phyloP scores from a whole-genome alignment of 1,140 invertebrate genomes.

The Philotrypesis tridentata region DNA sequence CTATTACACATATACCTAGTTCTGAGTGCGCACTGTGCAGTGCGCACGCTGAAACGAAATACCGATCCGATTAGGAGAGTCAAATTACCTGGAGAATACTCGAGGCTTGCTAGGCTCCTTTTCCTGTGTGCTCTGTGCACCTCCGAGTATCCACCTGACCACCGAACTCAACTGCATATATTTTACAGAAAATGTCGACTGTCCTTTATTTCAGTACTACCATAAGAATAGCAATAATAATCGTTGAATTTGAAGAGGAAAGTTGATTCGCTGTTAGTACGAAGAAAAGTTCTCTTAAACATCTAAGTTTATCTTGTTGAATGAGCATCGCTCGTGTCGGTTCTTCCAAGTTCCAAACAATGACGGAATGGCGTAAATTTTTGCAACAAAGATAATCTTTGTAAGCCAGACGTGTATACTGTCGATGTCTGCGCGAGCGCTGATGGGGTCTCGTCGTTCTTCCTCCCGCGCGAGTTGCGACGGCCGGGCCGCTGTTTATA shows the following conservation, averaged over 20 bases:
- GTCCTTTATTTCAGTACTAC: neutral
- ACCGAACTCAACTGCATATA: neutral
- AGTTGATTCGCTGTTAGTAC: neutral
- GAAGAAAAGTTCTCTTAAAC: neutral
- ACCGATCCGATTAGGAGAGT: slow-evolving; percentile 69
- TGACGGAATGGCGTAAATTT: neutral
- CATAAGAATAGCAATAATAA: neutral
- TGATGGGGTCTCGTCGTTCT: neutral
- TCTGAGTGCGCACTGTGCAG: neutral
- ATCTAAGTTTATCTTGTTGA: too few relatives aligned
- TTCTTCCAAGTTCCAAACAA: neutral
- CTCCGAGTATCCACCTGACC: neutral
- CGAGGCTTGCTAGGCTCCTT: slow-evolving; percentile 35
- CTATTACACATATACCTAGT: neutral
- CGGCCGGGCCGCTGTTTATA: slow-evolving; percentile 51
- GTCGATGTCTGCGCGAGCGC: neutral
- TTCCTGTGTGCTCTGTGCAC: slow-evolving; percentile 27
- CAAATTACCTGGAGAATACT: slow-evolving; percentile 62
- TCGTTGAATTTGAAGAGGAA: too few relatives aligned
- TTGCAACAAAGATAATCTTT: neutral
- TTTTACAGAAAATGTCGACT: neutral
- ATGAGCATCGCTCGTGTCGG: neutral
- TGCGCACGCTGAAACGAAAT: slow-evolving; percentile 57
- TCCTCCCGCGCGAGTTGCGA: neutral
- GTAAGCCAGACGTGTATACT: neutral